Conservation (phyloP, 1,140 invertebrate species). For the Solenopsis fugax region DNA sequence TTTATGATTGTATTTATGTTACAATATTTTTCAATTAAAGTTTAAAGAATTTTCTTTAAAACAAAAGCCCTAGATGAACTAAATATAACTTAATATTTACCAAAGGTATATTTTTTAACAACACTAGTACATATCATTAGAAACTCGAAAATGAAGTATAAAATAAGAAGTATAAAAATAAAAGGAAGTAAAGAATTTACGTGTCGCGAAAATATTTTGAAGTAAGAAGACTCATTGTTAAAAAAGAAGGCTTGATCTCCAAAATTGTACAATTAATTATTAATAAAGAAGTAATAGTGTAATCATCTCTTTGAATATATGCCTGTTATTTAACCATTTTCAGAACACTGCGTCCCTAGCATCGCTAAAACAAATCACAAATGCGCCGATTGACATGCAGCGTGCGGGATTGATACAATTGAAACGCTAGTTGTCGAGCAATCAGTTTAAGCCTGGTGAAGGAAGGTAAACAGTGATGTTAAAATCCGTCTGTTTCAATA, state of each 20-base stretch:
- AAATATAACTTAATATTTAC: too few species aligned
- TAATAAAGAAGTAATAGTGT: background rate
- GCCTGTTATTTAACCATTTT: conserved; percentile 1
- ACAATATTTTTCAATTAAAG: too few species aligned
- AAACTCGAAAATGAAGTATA: too few species aligned
- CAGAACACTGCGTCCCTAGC: background rate
- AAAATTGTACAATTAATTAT: background rate
- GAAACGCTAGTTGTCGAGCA: conserved; percentile 36
- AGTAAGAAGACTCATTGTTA: background rate
- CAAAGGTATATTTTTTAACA: too few species aligned
- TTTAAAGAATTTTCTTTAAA: too few species aligned
- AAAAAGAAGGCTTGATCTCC: background rate
- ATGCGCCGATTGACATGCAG: background rate
- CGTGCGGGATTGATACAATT: conserved; percentile 29
- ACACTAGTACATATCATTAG: too few species aligned
- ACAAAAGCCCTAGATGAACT: too few species aligned
- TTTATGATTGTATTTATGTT: too few species aligned
- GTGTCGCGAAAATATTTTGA: background rate
- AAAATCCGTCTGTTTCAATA: conserved; percentile 39
- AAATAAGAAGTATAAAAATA: background rate
- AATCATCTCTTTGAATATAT: background rate
- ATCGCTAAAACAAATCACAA: conserved; percentile 9
- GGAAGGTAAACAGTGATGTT: conserved; percentile 39
- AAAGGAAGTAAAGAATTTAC: background rate
- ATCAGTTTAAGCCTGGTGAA: conserved; percentile 40